Conservation (phyloP, 1,140 invertebrate genomes). For the Oscheius sp. region DNA sequence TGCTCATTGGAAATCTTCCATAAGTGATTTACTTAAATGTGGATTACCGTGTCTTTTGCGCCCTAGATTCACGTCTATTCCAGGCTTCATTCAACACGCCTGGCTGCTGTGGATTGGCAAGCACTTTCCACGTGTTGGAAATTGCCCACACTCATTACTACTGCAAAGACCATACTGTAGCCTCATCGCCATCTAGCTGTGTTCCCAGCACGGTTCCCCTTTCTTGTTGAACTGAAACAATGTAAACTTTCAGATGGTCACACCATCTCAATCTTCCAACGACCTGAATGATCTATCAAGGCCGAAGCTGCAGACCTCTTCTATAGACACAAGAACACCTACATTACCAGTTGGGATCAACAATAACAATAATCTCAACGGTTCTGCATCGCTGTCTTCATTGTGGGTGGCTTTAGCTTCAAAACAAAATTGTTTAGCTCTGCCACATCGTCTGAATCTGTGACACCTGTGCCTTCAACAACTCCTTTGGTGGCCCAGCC, state of each 20-base stretch:
- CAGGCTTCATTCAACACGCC: conserved; percentile 91
- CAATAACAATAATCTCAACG: too few relatives aligned
- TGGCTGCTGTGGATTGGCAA: conserved; percentile 92
- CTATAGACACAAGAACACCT: conserved; percentile 30
- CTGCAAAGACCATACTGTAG: conserved; percentile 59
- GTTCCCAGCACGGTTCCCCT: conserved; percentile 16
- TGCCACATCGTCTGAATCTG: too few relatives aligned
- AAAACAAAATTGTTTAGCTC: too few relatives aligned
- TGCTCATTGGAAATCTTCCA: too few relatives aligned
- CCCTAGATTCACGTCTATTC: too few relatives aligned
- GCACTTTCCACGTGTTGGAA: conserved; percentile 75
- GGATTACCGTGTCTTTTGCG: too few relatives aligned
- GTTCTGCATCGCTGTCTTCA: too few relatives aligned
- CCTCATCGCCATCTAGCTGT: conserved; percentile 9
- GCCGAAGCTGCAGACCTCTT: conserved; percentile 29
- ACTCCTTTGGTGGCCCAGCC: too few relatives aligned
- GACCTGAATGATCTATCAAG: conserved; percentile 24
- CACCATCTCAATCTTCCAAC: conserved; percentile 47
- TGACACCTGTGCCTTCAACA: too few relatives aligned
- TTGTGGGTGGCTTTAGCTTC: too few relatives aligned
- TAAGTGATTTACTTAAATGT: too few relatives aligned
- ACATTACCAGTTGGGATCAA: conserved; percentile 26
- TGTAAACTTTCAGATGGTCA: conserved; percentile 37
- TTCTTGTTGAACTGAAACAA: background rate
- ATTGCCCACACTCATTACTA: conserved; percentile 98